phyloP scores from a whole-genome alignment of 2,888 invertebrate genomes.

The Drosophila paracracens region DNA sequence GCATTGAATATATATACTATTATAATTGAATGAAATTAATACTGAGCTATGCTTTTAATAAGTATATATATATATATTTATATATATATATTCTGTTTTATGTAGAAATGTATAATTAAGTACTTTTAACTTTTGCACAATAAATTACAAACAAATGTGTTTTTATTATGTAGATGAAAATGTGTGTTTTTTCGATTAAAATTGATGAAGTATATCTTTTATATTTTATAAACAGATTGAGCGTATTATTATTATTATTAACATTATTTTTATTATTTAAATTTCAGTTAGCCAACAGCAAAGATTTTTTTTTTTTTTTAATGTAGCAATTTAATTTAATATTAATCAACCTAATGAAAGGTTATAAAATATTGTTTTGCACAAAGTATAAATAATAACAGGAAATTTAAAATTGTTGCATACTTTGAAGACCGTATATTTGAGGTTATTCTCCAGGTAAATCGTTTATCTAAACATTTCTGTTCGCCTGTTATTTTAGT shows the following conservation, averaged over 20 bases:
- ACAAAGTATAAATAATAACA: no score
- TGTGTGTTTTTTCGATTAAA: not conserved
- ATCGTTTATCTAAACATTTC: no score
- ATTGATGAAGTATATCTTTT: rapidly evolving
- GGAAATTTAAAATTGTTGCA: no score
- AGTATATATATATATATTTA: constrained; percentile 25
- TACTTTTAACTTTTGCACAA: constrained; percentile 76
- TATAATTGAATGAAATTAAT: constrained; percentile 36
- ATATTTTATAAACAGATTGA: not conserved
- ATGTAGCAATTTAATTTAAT: no score
- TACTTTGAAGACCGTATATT: no score
- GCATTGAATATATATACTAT: constrained; percentile 57
- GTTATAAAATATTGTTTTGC: no score
- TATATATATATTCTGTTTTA: constrained; percentile 61
- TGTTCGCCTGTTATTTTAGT: no score
- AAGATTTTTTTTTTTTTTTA: no score
- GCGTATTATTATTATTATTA: not conserved
- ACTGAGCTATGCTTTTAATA: constrained; percentile 64
- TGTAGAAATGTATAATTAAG: constrained; percentile 72
- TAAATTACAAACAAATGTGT: constrained; percentile 67
- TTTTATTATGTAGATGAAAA: constrained; percentile 61
- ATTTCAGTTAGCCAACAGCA: not conserved
- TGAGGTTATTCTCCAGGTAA: no score
- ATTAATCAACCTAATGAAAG: no score
- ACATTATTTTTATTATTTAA: not conserved